Conservation (phyloP, 1,140 invertebrate species). For the Glossosoma conforme region DNA sequence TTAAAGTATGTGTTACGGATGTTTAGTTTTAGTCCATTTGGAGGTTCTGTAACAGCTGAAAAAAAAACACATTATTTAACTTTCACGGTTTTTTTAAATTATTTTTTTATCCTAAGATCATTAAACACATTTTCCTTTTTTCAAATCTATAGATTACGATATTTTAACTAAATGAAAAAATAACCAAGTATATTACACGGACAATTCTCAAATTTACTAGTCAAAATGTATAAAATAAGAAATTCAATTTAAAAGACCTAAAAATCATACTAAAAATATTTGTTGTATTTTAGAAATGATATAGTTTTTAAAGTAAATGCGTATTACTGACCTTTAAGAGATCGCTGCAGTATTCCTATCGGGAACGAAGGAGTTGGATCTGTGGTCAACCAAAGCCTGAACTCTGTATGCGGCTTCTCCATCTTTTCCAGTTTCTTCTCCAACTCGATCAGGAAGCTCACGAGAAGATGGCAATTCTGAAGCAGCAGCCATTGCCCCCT, state of each 20-base stretch:
- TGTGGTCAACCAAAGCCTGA: slow-evolving; percentile 88
- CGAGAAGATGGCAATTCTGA: slow-evolving; percentile 83
- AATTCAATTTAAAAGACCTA: too few species aligned
- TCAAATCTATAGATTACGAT: too few species aligned
- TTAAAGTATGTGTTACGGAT: slow-evolving; percentile 85
- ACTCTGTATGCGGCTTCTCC: slow-evolving; percentile 78
- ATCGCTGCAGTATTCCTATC: slow-evolving; percentile 81
- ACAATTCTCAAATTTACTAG: neutral
- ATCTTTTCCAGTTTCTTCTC: slow-evolving; percentile 79
- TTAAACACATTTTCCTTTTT: too few species aligned
- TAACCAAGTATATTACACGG: too few species aligned
- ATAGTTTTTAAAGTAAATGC: too few species aligned
- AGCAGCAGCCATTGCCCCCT: slow-evolving; percentile 86
- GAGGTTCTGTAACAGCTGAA: slow-evolving; percentile 82
- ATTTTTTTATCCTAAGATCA: too few species aligned
- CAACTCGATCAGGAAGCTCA: slow-evolving; percentile 71
- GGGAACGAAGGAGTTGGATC: slow-evolving; percentile 81
- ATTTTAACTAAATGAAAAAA: too few species aligned
- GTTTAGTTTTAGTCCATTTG: slow-evolving; percentile 85
- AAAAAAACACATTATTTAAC: slow-evolving; percentile 10
- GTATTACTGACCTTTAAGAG: slow-evolving; percentile 84
- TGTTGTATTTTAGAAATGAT: too few species aligned
- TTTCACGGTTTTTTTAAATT: too few species aligned
- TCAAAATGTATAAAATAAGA: too few species aligned
- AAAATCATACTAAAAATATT: too few species aligned